Conservation (phyloP, 1,140 invertebrate species). For the Pseudomyrmex sp. region DNA sequence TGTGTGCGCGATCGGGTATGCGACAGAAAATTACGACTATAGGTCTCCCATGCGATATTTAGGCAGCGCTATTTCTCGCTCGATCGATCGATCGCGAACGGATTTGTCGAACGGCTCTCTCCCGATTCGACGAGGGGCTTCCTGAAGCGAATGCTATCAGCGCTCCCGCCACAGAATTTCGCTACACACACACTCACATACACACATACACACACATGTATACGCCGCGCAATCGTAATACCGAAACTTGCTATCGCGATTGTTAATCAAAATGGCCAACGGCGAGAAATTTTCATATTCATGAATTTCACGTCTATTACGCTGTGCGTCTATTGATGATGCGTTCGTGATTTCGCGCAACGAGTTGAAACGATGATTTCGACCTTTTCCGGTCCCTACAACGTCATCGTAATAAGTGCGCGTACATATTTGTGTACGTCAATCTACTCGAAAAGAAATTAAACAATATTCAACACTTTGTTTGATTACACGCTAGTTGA, state of each 20-base stretch:
- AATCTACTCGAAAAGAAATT: not conserved
- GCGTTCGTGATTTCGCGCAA: not conserved
- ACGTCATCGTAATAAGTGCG: not conserved
- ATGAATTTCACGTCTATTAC: conserved; percentile 21
- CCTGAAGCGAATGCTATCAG: conserved; percentile 25
- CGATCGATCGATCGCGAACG: conserved; percentile 12
- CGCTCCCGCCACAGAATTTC: not conserved
- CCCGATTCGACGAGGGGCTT: conserved; percentile 7
- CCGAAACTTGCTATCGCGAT: conserved; percentile 26
- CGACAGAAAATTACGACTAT: conserved; percentile 8
- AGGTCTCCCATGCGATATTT: conserved; percentile 10
- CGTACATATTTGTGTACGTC: not conserved
- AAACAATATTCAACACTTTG: not conserved
- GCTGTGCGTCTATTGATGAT: conserved; percentile 17
- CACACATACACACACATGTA: too few relatives aligned
- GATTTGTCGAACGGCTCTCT: conserved; percentile 2
- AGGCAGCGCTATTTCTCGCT: not conserved
- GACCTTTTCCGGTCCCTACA: not conserved
- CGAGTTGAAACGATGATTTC: conserved; percentile 2
- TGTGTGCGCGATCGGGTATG: not conserved
- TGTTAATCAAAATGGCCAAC: conserved; percentile 52
- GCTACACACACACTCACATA: not conserved
- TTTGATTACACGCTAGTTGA: not conserved
- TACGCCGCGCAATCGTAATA: conserved; percentile 27
- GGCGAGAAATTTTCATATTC: conserved; percentile 54